A percentile compares a stretch with the other conserved stretches of the same genome.
phyloP scores from a whole-genome alignment of 2,888 invertebrate species.

The Cephus pulcher region DNA sequence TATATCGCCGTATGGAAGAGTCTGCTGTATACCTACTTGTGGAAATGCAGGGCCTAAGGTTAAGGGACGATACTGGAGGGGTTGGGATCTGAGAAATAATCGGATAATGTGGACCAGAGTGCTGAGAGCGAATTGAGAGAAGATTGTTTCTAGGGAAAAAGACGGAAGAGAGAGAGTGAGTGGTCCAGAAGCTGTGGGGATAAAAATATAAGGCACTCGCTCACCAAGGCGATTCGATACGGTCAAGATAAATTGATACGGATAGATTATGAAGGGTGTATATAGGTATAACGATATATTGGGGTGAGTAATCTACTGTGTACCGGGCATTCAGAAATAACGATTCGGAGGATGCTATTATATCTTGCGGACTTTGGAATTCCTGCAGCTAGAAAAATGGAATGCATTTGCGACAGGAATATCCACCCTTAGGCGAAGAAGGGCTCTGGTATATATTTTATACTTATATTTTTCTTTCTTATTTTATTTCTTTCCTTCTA shows the following conservation, averaged over 20 bases:
- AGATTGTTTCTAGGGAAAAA: neutral
- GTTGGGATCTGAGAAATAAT: constrained; percentile 39
- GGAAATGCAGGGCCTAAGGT: constrained; percentile 40
- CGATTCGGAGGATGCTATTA: neutral
- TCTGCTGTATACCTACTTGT: constrained; percentile 27
- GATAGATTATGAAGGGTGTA: constrained; percentile 40
- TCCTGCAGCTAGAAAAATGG: neutral
- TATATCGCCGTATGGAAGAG: neutral
- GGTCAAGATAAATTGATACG: constrained; percentile 47
- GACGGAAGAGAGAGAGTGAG: neutral
- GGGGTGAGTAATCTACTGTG: constrained; percentile 13
- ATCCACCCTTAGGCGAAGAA: neutral
- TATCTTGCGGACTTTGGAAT: neutral
- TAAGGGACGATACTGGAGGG: constrained; percentile 30
- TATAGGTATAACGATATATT: constrained; percentile 20
- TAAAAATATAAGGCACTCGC: constrained; percentile 32
- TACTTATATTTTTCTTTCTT: no score
- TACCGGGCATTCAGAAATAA: constrained; percentile 24
- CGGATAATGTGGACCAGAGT: constrained; percentile 41
- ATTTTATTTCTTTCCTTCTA: no score
- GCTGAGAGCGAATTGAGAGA: constrained; percentile 7
- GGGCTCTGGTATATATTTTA: neutral
- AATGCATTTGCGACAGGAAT: neutral
- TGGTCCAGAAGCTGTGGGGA: constrained; percentile 14
- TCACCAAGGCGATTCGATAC: constrained; percentile 43